Percentiles rank a stretch among this genome's conserved stretches.
Evolutionary conservation across 1,140 invertebrate species (phyloP).

Genomic region (Leptestheria dahalacensis): DNA sequence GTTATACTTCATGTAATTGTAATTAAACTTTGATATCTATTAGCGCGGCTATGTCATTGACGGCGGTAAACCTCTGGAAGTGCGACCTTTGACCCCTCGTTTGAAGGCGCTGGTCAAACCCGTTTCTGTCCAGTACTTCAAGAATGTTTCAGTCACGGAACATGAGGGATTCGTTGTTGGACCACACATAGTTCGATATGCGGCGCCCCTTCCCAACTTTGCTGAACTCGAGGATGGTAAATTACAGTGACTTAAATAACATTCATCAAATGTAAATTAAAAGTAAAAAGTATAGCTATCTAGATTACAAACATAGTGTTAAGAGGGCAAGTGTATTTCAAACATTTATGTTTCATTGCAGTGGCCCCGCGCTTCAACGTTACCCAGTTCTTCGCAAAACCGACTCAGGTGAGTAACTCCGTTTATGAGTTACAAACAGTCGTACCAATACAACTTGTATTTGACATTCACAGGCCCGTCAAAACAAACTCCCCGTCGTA

Average conservation of each 20-base stretch:
- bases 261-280: neutral
- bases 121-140: neutral
- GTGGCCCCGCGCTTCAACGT: neutral
- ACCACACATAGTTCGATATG: constrained; percentile 40
- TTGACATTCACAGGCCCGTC: neutral
- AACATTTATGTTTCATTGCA: neutral
- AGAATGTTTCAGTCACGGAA: constrained; percentile 4
- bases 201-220: constrained; percentile 23
- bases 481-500: neutral
- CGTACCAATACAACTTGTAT: neutral
- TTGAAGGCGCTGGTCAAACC: constrained; percentile 19
- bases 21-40: constrained; percentile 10
- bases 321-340: neutral
- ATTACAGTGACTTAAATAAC: constrained; percentile 11
- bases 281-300: neutral
- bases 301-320: neutral
- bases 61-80: constrained; percentile 44
- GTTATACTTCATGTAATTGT: neutral
- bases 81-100: constrained; percentile 36
- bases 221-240: constrained; percentile 23
- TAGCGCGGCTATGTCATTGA: constrained; percentile 45
- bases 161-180: constrained; percentile 19
- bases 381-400: neutral
- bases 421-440: neutral
- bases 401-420: neutral